Evolutionary conservation across 2,113 vertebrate genomes (phyloP), one percentile per base, ranked within the genome.

Genomic region (Naja naja): DNA sequence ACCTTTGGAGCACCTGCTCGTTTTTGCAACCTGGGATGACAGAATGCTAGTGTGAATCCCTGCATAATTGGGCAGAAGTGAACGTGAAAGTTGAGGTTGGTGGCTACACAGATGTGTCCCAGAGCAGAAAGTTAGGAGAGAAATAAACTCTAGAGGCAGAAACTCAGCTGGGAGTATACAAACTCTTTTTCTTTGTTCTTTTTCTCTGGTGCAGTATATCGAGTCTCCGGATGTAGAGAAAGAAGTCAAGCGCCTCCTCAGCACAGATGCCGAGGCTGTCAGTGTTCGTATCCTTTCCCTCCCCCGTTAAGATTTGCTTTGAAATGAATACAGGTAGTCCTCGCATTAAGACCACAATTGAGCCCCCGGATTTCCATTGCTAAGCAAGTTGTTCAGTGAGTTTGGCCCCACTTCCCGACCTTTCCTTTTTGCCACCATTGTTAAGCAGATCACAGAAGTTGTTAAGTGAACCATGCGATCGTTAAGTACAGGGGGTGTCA

Each of bases 171-270:
- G 55, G 4, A 2, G 7, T 92, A 4, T 94, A 95, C 95, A 88
- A 88, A 92, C 55, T 85, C 20, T 81, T 85, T 52, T 52, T 2
- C 49, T 49, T 49, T 43, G 43, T 49, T 49, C 22, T 43, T 20
- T 16, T 1, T 92, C 89, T 92, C 89, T 96, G 90, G 74, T 93
- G 47, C 97, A 99, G 98, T 98, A 98, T 94, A 98, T 98, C 7
- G 98, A 99, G 90, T 99, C 98, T 96, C 98, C 98, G 95, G 98
- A 99, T 92, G 98, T 99, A 96, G 99, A 99, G 93, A 99, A 99
- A 94, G 99, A 99, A 96, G 98, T 99, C 97, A 99, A 99, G 92
- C 98, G 98, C 95, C 97, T 99, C 92, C 97, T 99, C 94, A 98
- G 97, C 96, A 99, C 98, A 27, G 99, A 99, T 94, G 98, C 98